phyloP scores from a whole-genome alignment of 2,888 invertebrate genomes.

The Coenonympha arcania region DNA sequence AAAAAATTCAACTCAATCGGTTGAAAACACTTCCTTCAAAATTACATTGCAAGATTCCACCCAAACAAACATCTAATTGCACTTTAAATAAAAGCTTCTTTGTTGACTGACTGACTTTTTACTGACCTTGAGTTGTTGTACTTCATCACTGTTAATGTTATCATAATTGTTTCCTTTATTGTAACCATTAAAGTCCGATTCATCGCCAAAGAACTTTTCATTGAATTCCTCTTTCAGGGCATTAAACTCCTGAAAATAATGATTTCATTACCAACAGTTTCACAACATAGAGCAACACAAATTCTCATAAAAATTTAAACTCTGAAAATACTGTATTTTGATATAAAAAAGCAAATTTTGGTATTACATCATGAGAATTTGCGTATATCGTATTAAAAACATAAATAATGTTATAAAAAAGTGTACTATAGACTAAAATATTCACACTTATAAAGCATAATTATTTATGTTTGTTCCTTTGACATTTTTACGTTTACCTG shows the following conservation, averaged over 20 bases:
- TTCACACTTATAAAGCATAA: not conserved
- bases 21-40: too few relatives aligned
- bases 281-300: not conserved
- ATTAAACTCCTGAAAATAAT: constrained; percentile 58
- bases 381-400: too few relatives aligned
- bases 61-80: too few relatives aligned
- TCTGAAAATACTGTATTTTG: too few relatives aligned
- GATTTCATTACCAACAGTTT: not conserved
- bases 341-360: not conserved
- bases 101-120: too few relatives aligned
- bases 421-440: too few relatives aligned
- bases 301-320: constrained; percentile 2
- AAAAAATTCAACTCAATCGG: too few relatives aligned
- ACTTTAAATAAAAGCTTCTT: too few relatives aligned
- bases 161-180: constrained; percentile 31
- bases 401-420: too few relatives aligned
- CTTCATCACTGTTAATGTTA: constrained; percentile 42
- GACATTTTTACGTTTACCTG: constrained; percentile 10
- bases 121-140: constrained; percentile 57
- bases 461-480: not conserved
- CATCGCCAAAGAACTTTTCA: constrained; percentile 58
- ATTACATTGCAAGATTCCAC: too few relatives aligned
- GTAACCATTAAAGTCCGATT: constrained; percentile 45
- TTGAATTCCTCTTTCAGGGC: constrained; percentile 61
- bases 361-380: not conserved